Conservation (phyloP, 1,140 invertebrate genomes). For the Phortica variegata region DNA sequence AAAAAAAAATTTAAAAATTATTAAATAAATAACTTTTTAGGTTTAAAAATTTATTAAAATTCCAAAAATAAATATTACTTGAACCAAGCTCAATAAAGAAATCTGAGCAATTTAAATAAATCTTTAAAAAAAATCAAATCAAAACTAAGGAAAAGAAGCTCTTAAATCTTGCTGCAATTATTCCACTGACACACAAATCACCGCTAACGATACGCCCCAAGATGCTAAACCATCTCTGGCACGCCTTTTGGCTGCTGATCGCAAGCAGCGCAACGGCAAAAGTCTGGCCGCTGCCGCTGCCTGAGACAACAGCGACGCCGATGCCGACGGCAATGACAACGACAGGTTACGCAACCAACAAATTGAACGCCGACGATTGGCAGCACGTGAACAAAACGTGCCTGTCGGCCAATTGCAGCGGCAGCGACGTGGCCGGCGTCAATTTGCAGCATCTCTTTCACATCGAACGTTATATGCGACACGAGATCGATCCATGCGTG, state of each 20-base stretch:
- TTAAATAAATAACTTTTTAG: background rate
- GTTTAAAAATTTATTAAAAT: background rate
- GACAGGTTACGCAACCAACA: too few species aligned
- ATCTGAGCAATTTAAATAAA: background rate
- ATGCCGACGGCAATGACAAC: too few species aligned
- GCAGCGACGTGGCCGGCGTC: too few species aligned
- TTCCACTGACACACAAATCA: background rate
- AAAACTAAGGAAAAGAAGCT: background rate
- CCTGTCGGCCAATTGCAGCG: slow-evolving; percentile 8
- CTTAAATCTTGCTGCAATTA: background rate
- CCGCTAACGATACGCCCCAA: background rate
- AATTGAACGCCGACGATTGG: too few species aligned
- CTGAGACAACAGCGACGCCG: too few species aligned
- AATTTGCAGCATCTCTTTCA: slow-evolving; percentile 26
- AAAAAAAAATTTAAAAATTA: too few species aligned
- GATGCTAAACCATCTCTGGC: slow-evolving; percentile 18
- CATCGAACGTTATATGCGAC: slow-evolving; percentile 68
- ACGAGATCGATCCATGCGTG: slow-evolving; percentile 74
- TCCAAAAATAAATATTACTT: background rate
- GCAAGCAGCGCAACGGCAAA: slow-evolving; percentile 12
- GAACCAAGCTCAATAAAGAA: background rate
- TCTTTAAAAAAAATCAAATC: background rate
- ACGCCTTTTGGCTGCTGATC: slow-evolving; percentile 15
- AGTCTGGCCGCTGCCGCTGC: slow-evolving; percentile 4
- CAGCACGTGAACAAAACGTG: background rate